A percentile compares a stretch with the other conserved stretches of the same genome.
Evolutionary conservation across 1,140 invertebrate genomes (phyloP).

Genomic region (Pseudomyrmex sp.): DNA sequence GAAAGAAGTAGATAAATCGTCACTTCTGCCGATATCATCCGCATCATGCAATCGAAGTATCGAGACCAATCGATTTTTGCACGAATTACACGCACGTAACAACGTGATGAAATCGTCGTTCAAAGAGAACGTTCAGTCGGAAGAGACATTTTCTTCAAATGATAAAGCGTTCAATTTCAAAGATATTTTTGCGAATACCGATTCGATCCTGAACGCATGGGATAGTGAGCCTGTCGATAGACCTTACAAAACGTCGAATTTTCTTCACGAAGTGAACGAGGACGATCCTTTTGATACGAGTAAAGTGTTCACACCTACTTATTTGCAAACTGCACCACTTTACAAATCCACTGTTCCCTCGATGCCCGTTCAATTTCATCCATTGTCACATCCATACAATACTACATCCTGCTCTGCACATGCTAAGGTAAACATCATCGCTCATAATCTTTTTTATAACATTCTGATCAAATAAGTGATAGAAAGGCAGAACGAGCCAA

Average conservation of each 20-base stretch:
- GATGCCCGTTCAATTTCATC: constrained; percentile 67
- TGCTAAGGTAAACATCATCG: constrained; percentile 80
- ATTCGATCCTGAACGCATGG: constrained; percentile 16
- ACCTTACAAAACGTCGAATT: constrained; percentile 47
- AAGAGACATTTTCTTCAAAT: constrained; percentile 1
- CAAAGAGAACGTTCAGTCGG: neutral
- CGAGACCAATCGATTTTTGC: constrained; percentile 25
- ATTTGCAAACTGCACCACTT: constrained; percentile 66
- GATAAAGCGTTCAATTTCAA: constrained; percentile 25
- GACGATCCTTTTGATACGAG: constrained; percentile 81
- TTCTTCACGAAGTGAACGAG: constrained; percentile 52
- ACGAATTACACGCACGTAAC: constrained; percentile 31
- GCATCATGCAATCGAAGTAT: neutral
- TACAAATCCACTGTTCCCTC: constrained; percentile 68
- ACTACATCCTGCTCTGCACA: constrained; percentile 77
- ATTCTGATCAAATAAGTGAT: neutral
- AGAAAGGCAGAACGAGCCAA: too few species aligned
- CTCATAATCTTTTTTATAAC: constrained; percentile 72
- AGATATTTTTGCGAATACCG: constrained; percentile 3
- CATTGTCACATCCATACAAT: constrained; percentile 74
- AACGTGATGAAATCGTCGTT: constrained; percentile 31
- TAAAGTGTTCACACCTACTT: constrained; percentile 73
- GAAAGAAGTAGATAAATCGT: constrained; percentile 43
- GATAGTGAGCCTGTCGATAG: constrained; percentile 2
- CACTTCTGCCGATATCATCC: neutral